These are phyloP conservation scores for Desoria tigrina DNA, from an alignment of 2,888 invertebrate genomes.

Conservation along the genomic window DNA sequence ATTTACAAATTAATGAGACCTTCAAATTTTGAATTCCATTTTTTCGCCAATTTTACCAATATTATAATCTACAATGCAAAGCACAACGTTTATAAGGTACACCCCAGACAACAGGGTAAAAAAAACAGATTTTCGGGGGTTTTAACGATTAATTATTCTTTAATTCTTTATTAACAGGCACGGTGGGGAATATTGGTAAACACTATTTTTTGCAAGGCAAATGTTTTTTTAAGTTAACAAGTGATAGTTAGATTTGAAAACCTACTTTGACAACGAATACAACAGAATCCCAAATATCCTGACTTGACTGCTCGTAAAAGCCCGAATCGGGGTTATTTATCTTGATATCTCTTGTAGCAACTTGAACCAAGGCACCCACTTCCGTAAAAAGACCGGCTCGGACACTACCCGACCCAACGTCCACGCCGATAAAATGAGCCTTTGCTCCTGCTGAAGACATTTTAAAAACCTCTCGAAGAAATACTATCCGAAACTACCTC, in stretches of 20 bases:
- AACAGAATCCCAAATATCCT: constrained; percentile 81
- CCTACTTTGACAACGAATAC: constrained; percentile 69
- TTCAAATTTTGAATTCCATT: background rate
- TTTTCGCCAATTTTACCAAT: background rate
- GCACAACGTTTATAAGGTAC: too few relatives aligned
- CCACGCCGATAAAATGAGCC: constrained; percentile 73
- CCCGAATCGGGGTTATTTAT: constrained; percentile 76
- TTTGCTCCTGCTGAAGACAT: too few relatives aligned
- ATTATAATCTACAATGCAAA: background rate
- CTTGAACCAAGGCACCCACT: constrained; percentile 68
- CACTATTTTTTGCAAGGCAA: too few relatives aligned
- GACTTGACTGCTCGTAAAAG: constrained; percentile 87
- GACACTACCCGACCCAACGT: constrained; percentile 90
- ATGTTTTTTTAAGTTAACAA: background rate
- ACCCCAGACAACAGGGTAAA: too few relatives aligned
- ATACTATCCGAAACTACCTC: too few relatives aligned
- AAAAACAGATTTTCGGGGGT: too few relatives aligned
- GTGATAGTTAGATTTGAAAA: background rate
- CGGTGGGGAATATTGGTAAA: too few relatives aligned
- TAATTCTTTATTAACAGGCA: too few relatives aligned
- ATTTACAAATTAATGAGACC: constrained; percentile 18
- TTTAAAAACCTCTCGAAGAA: too few relatives aligned
- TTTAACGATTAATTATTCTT: too few relatives aligned
- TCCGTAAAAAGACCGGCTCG: constrained; percentile 72
- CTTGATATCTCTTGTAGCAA: constrained; percentile 67